These are phyloP conservation scores for Osmerus mordax DNA, from an alignment of 2,113 vertebrate species.

Conservation along the genomic window DNA sequence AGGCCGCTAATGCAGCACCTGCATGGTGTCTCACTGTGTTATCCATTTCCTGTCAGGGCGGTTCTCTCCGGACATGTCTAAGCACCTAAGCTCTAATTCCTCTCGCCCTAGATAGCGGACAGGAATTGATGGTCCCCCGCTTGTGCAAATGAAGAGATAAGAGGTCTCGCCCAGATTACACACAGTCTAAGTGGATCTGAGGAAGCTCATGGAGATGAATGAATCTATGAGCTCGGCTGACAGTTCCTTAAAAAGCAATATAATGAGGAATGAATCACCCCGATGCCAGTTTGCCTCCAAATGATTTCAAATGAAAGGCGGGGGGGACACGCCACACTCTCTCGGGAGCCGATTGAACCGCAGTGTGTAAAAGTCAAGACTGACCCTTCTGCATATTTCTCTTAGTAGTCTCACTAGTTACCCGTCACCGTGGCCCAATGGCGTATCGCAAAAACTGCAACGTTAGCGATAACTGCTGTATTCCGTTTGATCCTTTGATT, in stretches of 20 bases:
- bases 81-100: constrained; percentile 61
- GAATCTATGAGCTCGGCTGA: constrained; percentile 66
- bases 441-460: constrained; percentile 39
- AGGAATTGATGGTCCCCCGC: constrained; percentile 65
- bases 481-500: constrained; percentile 59
- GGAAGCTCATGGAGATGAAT: constrained; percentile 72
- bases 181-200: constrained; percentile 66
- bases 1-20: constrained; percentile 47
- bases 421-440: constrained; percentile 41
- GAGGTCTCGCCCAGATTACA: constrained; percentile 69
- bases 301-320: constrained; percentile 61
- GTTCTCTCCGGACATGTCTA: constrained; percentile 43
- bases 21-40: constrained; percentile 28
- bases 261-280: constrained; percentile 69
- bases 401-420: constrained; percentile 29
- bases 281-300: constrained; percentile 58
- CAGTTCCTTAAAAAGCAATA: constrained; percentile 67
- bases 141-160: constrained; percentile 72
- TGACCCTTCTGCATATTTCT: constrained; percentile 54
- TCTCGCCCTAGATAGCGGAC: constrained; percentile 51
- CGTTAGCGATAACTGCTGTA: constrained; percentile 48
- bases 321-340: constrained; percentile 46
- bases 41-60: constrained; percentile 42
- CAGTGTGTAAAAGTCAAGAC: constrained; percentile 21
- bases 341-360: constrained; percentile 40